These are phyloP conservation scores for Muraenolepis orangiensis DNA, from an alignment of 2,797 vertebrate species.

Conservation along the genomic window DNA sequence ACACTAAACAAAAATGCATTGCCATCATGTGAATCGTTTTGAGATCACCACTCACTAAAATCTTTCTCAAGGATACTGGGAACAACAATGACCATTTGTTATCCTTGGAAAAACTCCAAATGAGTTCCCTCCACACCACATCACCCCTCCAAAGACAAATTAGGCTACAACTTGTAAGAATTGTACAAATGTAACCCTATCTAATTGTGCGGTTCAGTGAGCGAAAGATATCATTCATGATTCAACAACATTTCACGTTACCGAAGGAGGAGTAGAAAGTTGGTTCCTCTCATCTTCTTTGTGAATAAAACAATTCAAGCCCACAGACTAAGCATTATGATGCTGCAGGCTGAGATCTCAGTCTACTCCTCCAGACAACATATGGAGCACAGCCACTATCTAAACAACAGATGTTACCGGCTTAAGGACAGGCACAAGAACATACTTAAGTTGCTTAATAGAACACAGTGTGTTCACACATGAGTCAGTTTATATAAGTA, in stretches of 20 bases:
- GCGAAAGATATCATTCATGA: neutral
- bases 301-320: neutral
- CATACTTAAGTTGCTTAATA: neutral
- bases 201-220: neutral
- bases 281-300: neutral
- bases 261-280: neutral
- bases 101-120: neutral
- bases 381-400: neutral
- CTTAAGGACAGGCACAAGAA: neutral
- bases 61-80: neutral
- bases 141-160: neutral
- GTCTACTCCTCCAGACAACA: neutral
- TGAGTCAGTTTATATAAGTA: neutral
- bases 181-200: constrained; percentile 1
- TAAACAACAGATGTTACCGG: neutral
- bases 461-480: neutral
- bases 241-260: neutral
- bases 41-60: neutral
- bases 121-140: no score
- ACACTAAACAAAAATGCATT: neutral
- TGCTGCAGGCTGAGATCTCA: neutral
- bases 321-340: neutral
- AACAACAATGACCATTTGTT: neutral
- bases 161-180: neutral
- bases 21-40: neutral